Percentiles rank a stretch among this genome's conserved stretches.
phyloP scores from a whole-genome alignment of 2,797 vertebrate genomes.

The Glossophaga mutica region DNA sequence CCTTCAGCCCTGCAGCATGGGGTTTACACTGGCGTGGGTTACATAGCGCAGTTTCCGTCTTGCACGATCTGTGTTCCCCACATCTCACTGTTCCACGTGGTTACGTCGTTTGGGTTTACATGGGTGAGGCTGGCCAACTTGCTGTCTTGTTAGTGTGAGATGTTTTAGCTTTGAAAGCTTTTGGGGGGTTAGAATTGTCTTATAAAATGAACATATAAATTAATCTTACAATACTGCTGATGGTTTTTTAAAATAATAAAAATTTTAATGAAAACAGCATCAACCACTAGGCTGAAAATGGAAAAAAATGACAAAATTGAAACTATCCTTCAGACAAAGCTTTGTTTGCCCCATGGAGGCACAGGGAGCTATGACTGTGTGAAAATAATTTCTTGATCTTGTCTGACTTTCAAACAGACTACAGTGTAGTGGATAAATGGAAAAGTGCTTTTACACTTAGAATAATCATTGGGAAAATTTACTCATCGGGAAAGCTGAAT shows the following conservation, averaged over 20 bases:
- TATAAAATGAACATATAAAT: constrained; percentile 53
- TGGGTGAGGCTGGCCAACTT: constrained; percentile 49
- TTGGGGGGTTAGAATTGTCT: constrained; percentile 34
- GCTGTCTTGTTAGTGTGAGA: constrained; percentile 54
- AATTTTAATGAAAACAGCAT: constrained; percentile 65
- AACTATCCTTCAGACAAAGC: constrained; percentile 58
- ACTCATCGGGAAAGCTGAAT: constrained; percentile 50
- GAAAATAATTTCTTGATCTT: constrained; percentile 63
- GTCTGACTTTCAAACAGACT: constrained; percentile 50
- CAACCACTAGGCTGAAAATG: constrained; percentile 19
- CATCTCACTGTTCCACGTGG: constrained; percentile 1
- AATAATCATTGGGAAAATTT: constrained; percentile 54
- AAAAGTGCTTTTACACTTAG: constrained; percentile 14
- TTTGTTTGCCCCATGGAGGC: constrained; percentile 13
- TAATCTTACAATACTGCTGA: constrained; percentile 41
- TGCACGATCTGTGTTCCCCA: background rate
- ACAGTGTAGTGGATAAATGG: background rate
- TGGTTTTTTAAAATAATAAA: constrained; percentile 54
- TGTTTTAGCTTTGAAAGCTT: constrained; percentile 53
- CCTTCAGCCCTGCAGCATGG: background rate
- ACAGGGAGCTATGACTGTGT: constrained; percentile 25
- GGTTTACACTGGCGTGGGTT: background rate
- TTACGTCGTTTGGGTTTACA: constrained; percentile 45
- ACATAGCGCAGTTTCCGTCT: background rate
- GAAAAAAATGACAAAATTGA: constrained; percentile 57